Evolutionary conservation across 2,888 invertebrate genomes (phyloP).

Genomic region (Polyommatus icarus): DNA sequence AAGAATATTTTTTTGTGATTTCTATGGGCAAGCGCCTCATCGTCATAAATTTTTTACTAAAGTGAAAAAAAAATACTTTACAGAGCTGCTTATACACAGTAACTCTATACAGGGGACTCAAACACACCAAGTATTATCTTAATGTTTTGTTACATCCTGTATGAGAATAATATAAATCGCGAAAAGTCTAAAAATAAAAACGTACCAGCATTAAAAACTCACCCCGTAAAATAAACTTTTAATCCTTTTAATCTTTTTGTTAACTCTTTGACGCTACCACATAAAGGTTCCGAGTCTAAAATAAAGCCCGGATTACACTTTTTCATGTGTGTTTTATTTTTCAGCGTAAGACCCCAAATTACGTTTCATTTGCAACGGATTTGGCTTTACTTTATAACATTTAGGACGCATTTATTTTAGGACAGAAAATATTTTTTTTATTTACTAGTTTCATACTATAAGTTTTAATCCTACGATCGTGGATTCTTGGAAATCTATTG

Average conservation of each 20-base stretch:
- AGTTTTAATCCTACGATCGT: too few relatives aligned
- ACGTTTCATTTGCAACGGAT: constrained; percentile 9
- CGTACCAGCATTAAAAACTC: not conserved
- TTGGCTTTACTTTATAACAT: not conserved
- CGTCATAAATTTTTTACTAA: too few relatives aligned
- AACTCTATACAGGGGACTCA: too few relatives aligned
- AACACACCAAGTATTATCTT: too few relatives aligned
- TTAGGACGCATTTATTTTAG: not conserved
- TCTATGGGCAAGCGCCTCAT: too few relatives aligned
- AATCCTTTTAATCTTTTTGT: constrained; percentile 25
- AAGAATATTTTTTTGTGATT: too few relatives aligned
- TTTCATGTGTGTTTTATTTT: constrained; percentile 18
- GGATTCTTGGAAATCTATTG: too few relatives aligned
- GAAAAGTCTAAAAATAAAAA: not conserved
- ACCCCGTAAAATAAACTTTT: constrained; percentile 1
- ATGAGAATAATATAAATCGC: not conserved
- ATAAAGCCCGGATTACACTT: constrained; percentile 1
- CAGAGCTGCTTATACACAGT: too few relatives aligned
- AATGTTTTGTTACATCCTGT: too few relatives aligned
- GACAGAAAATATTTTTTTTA: too few relatives aligned
- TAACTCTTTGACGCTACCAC: constrained; percentile 14
- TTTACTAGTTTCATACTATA: too few relatives aligned
- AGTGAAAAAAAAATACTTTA: too few relatives aligned
- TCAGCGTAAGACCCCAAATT: not conserved
- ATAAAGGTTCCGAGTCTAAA: constrained; percentile 13